Evolutionary conservation across 1,140 invertebrate species (phyloP).

Genomic region (Ostrea edulis): DNA sequence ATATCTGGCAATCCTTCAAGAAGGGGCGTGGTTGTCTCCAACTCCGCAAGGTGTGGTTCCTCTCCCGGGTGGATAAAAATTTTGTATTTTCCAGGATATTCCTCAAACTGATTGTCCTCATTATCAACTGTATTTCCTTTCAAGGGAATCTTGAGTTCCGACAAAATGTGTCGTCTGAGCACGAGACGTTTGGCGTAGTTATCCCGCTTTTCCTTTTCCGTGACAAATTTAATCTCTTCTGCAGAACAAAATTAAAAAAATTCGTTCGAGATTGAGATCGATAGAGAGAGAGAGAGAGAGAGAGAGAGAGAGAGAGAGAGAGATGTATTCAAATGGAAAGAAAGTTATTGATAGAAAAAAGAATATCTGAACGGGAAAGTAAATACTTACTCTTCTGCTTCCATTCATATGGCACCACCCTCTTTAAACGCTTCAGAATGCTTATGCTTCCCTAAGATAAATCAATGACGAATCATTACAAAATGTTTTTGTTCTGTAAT

Average conservation of each 20-base stretch:
- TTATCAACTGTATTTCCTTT: constrained; percentile 40
- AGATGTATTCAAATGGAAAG: background rate
- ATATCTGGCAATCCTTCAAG: background rate
- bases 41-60: background rate
- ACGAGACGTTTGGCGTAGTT: constrained; percentile 48
- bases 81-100: constrained; percentile 55
- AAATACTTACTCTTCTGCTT: constrained; percentile 56
- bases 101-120: constrained; percentile 51
- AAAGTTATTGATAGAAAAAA: background rate
- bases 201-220: constrained; percentile 61
- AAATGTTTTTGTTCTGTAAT: background rate
- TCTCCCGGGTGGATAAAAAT: constrained; percentile 50
- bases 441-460: constrained; percentile 56
- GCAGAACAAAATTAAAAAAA: constrained; percentile 39
- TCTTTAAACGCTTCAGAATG: constrained; percentile 62
- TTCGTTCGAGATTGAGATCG: background rate
- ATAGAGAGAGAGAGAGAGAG: too few relatives aligned
- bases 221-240: constrained; percentile 54
- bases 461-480: background rate
- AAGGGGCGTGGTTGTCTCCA: background rate
- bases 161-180: constrained; percentile 50
- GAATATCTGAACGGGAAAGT: background rate
- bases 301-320: background rate
- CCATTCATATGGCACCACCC: constrained; percentile 62
- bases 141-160: constrained; percentile 60